Base-by-base conservation (phyloP, 2,797 vertebrate genomes). In the Crenichthys baileyi region DNA sequence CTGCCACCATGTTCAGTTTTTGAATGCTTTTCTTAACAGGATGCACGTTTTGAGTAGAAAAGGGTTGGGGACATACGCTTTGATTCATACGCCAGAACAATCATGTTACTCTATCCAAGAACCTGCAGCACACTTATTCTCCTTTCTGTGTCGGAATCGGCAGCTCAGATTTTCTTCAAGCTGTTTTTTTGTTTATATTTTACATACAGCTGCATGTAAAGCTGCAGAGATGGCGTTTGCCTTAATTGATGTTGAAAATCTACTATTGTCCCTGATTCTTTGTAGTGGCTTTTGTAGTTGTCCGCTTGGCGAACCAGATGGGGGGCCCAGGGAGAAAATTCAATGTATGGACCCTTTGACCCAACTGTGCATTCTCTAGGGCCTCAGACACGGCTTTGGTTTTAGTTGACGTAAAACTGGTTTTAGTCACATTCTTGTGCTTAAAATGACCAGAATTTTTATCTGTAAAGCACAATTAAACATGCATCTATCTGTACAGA, bases 121-220 rank as follows among this genome's bases (percentile, higher is more conserved):
- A 65, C 36, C 9, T 24, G 4, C 13, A 24, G 36, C 63, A 5
- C 8, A 11, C 36, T 8, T 67, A 22, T 24, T 18, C 36, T 67
- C 36, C 63, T 67, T 12, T 3, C 1, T 0, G 4, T 12, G 63
- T 41, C 20, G 18, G 5, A 46, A 46, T 70, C 15, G 2, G 67
- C 36, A 4, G 36, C 36, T 36, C 36, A 36, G 36, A 6, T 65
- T 39, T 9, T 20, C 41, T 31, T 61, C 22, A 29, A 50, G 4
- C 26, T 0, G 5, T 2, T 46, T 20, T 13, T 6, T 15, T n/a
- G 12, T 58, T 58, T 55, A 56, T 15, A 20, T 72, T 79, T 73
- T 26, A 68, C 60, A 31, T 79, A 65, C 76, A 78, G 56, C 46
- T 70, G 80, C 70, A 9, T 7, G 13, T 73, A 31, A 44, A 41